These are phyloP conservation scores for Callipepla squamata DNA, from an alignment of 2,113 vertebrate species.

Conservation along the genomic window DNA sequence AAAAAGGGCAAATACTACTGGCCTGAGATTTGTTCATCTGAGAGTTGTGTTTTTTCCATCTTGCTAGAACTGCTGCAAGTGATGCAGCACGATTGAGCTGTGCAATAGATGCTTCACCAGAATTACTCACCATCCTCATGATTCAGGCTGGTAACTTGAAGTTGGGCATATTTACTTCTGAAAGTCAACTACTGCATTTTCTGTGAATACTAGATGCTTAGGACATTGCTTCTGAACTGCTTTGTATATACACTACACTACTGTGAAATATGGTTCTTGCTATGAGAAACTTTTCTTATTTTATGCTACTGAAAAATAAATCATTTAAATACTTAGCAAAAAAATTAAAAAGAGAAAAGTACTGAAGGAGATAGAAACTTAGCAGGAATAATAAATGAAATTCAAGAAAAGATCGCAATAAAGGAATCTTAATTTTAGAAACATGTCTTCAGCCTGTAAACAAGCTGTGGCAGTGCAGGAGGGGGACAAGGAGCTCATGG, in stretches of 20 bases:
- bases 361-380: background rate
- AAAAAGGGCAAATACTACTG: conserved; percentile 51
- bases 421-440: background rate
- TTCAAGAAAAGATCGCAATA: background rate
- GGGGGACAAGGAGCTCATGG: background rate
- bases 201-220: background rate
- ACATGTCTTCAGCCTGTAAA: background rate
- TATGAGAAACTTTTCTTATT: background rate
- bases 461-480: background rate
- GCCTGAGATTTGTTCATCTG: conserved; percentile 30
- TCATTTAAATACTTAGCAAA: background rate
- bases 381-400: background rate
- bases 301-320: background rate
- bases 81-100: background rate
- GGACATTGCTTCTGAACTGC: background rate
- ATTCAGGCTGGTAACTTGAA: background rate
- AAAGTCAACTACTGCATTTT: background rate
- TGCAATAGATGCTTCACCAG: conserved; percentile 9
- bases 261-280: background rate
- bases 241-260: background rate
- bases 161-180: conserved; percentile 10
- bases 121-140: background rate
- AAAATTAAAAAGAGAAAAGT: background rate
- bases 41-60: conserved; percentile 19
- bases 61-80: background rate